Evolutionary conservation across 2,797 vertebrate species (phyloP).

Genomic region (Danionella dracula): DNA sequence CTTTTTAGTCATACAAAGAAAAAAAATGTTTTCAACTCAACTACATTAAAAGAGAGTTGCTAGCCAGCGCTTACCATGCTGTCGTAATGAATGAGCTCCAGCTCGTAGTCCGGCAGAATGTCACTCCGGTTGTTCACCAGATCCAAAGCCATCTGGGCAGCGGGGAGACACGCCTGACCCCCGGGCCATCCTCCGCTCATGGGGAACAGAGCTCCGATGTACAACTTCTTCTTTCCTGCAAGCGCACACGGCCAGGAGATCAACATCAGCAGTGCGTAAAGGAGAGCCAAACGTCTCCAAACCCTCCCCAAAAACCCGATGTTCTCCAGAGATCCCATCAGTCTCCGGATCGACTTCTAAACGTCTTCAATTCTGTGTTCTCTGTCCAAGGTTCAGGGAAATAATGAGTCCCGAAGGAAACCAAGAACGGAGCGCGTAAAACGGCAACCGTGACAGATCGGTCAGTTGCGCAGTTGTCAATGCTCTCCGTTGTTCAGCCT

Average conservation of each 20-base stretch:
- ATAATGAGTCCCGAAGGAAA: not conserved
- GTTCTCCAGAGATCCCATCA: not conserved
- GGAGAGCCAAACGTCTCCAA: slow-evolving; percentile 36
- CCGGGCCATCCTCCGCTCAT: slow-evolving; percentile 94
- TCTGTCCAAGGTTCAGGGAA: not conserved
- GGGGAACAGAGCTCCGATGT: slow-evolving; percentile 90
- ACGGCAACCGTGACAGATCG: not conserved
- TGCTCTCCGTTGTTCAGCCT: too few species aligned
- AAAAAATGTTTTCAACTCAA: too few species aligned
- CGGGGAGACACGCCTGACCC: slow-evolving; percentile 85
- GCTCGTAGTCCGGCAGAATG: slow-evolving; percentile 88
- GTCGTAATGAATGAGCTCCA: slow-evolving; percentile 87
- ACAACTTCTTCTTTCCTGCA: slow-evolving; percentile 85
- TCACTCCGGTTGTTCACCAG: slow-evolving; percentile 84
- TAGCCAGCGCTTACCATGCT: slow-evolving; percentile 76
- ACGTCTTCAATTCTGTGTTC: not conserved
- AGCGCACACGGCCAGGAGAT: slow-evolving; percentile 61
- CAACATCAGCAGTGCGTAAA: slow-evolving; percentile 51
- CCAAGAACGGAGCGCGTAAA: not conserved
- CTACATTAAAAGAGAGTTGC: too few species aligned
- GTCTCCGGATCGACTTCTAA: not conserved
- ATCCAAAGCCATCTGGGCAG: slow-evolving; percentile 86
- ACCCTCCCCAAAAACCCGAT: not conserved
- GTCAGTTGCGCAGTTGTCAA: too few species aligned
- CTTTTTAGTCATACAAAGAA: too few species aligned